Base-by-base conservation (phyloP, 2,888 invertebrate species). In the Helleia helle region DNA sequence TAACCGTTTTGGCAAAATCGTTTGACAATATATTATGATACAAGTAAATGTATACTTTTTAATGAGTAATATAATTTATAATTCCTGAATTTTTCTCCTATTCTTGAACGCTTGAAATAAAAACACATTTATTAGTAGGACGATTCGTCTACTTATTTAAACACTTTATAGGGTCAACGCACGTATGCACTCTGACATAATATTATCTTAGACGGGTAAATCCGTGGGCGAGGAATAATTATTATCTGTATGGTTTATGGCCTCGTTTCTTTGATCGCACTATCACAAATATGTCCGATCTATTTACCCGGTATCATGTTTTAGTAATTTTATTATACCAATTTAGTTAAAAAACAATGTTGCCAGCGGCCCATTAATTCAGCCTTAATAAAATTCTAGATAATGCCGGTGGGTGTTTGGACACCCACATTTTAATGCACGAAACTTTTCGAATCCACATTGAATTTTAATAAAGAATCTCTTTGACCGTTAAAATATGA, bases 301-400 rank as follows among this genome's bases (percentile, higher is more conserved):
- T 34, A 34, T 34, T 34, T 34, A 34, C 34, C 11, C 18, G 11
- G 7, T 22, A 22, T 34, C 18, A 34, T 34, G 34, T 34, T 34
- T 22, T 34, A 34, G 22, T 34, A 12, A 34, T 34, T 34, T 22
- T 34, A 34, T 22, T 22, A 12, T 12, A 34, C 34, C 22, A 34
- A 34, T 34, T 34, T 22, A 22, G 22, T 22, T 3, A 30, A 34
- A 34, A 12, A 22, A 34, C 22, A 22, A 22, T 31, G 17, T 34
- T 12, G 18, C 22, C 22, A 34, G 34, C 18, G 5, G 3, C 11
- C 2, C 28, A 29, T 14, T 29, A 8, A 27, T 27, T 27, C 12
- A 27, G 18, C 5, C 18, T 18, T 18, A 27, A 29, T 13, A 14
- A 6, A 8, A 22, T 18, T 18, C 11, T 18, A 18, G 31, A 17